These are phyloP conservation scores for Agapornis canus DNA, from an alignment of 2,797 vertebrate species.

Conservation along the genomic window DNA sequence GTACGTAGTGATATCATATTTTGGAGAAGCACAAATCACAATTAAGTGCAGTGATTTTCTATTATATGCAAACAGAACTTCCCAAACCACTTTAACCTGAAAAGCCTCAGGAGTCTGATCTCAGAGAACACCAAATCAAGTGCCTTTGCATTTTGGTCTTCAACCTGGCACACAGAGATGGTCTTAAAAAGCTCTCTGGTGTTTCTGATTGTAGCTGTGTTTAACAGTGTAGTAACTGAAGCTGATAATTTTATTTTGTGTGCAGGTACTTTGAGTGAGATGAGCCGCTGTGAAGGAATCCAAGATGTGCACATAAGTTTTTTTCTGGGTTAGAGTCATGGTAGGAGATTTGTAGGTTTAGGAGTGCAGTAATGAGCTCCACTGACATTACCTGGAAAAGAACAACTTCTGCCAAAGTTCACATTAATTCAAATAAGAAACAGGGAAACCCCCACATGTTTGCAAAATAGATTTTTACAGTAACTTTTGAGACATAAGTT, in stretches of 20 bases:
- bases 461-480: not conserved
- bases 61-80: conserved; percentile 11
- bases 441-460: not conserved
- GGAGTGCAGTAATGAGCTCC: not conserved
- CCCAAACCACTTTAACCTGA: conserved; percentile 10
- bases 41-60: conserved; percentile 20
- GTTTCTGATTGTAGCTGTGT: not conserved
- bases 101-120: not conserved
- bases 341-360: not conserved
- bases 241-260: not conserved
- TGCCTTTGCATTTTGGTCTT: conserved; percentile 20
- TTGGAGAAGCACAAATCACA: not conserved
- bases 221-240: not conserved
- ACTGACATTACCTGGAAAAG: not conserved
- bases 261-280: not conserved
- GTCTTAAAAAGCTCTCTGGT: not conserved
- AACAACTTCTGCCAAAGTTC: not conserved
- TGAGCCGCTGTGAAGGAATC: not conserved
- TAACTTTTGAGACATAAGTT: not conserved
- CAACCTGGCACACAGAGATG: not conserved
- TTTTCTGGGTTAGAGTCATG: not conserved
- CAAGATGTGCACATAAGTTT: not conserved
- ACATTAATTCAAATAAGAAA: not conserved
- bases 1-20: not conserved
- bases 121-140: conserved; percentile 6